phyloP scores from a whole-genome alignment of 2,797 vertebrate species.

The Otus scops region DNA sequence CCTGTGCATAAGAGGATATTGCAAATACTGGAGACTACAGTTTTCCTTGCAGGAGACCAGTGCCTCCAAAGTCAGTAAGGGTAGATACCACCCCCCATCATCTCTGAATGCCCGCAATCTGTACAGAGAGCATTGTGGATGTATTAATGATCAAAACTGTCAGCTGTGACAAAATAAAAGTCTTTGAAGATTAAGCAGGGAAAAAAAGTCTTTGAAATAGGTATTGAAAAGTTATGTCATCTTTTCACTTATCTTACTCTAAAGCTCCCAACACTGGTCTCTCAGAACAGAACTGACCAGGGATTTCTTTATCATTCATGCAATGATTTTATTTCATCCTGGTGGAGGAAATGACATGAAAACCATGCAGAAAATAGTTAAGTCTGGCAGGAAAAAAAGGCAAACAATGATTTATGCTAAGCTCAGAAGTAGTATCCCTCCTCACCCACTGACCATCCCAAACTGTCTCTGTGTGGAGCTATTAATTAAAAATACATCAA shows the following conservation, averaged over 20 bases:
- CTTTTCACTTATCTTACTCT: background rate
- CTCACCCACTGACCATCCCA: slow-evolving; percentile 6
- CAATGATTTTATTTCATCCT: slow-evolving; percentile 41
- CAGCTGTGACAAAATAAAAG: background rate
- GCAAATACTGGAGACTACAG: background rate
- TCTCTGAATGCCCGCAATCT: background rate
- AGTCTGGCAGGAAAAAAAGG: background rate
- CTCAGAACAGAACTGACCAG: background rate
- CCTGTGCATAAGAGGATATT: background rate
- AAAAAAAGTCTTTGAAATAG: slow-evolving; percentile 2
- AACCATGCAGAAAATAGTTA: slow-evolving; percentile 23
- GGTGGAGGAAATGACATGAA: slow-evolving; percentile 4
- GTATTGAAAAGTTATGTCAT: background rate
- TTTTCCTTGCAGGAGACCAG: background rate
- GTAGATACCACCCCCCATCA: background rate
- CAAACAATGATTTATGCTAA: slow-evolving; percentile 22
- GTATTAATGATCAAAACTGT: background rate
- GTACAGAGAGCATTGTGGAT: background rate
- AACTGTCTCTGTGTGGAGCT: background rate
- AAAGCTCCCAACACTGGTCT: background rate
- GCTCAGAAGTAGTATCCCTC: background rate
- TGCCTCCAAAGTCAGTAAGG: background rate
- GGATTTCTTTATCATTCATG: background rate
- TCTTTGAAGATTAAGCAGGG: background rate
- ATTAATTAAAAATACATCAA: background rate